Evolutionary conservation across 2,888 invertebrate species (phyloP).

Genomic region (Dicyrtoma fusca): DNA sequence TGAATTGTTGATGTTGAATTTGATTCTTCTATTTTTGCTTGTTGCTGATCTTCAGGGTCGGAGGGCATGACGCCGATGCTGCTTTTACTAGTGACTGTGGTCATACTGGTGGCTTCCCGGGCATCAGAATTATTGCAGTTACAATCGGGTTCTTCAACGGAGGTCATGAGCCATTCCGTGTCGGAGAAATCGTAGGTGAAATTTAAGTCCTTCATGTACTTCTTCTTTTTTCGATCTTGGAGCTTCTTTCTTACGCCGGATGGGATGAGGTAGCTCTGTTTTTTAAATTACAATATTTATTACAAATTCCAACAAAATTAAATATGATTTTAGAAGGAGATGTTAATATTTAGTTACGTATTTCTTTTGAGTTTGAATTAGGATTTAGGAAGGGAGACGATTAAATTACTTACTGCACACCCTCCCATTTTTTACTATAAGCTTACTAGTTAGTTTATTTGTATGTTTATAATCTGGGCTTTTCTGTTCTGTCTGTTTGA

Average conservation of each 20-base stretch:
- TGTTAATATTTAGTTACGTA: too few relatives aligned
- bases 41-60: neutral
- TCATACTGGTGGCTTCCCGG: too few relatives aligned
- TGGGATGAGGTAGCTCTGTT: slow-evolving; percentile 11
- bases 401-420: slow-evolving; percentile 7
- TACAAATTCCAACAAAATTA: neutral
- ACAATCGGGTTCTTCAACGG: neutral
- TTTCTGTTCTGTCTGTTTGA: too few relatives aligned
- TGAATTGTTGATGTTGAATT: too few relatives aligned
- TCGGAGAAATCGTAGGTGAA: slow-evolving; percentile 16
- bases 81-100: neutral
- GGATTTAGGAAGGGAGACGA: neutral
- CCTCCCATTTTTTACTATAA: slow-evolving; percentile 1
- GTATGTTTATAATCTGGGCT: too few relatives aligned
- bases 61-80: too few relatives aligned
- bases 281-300: neutral
- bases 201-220: too few relatives aligned
- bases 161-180: slow-evolving; percentile 24
- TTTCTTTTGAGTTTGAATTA: neutral
- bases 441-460: too few relatives aligned
- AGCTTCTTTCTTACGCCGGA: neutral
- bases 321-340: too few relatives aligned
- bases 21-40: too few relatives aligned
- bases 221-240: neutral
- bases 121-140: too few relatives aligned